Percentiles rank a stretch among this genome's conserved stretches.
These are phyloP conservation scores for Catharus fuscescens DNA, from an alignment of 2,113 vertebrate species.

Conservation along the genomic window DNA sequence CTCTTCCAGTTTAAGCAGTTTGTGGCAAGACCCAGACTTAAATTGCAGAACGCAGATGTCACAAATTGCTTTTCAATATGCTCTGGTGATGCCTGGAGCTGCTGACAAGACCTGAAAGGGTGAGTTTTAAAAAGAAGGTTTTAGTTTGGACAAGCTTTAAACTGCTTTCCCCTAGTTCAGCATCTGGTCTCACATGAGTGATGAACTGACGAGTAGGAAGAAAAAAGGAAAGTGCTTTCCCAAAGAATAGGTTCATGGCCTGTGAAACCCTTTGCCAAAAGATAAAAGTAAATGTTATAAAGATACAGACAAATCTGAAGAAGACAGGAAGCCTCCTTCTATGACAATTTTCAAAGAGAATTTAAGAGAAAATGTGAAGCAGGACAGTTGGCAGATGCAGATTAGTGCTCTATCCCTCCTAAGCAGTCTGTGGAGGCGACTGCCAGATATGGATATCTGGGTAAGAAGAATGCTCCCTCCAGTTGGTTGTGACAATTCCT, in stretches of 20 bases:
- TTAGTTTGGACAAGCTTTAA: conserved; percentile 52
- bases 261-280: neutral
- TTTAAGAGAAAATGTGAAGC: neutral
- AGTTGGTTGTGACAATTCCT: neutral
- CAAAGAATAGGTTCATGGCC: neutral
- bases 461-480: fast-evolving
- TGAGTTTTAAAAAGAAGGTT: conserved; percentile 7
- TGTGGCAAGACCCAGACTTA: conserved; percentile 16
- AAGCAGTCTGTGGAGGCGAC: neutral
- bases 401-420: neutral
- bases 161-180: conserved; percentile 28
- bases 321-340: neutral
- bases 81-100: conserved; percentile 41
- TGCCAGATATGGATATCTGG: neutral
- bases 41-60: conserved; percentile 38
- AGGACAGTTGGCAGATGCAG: neutral
- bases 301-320: neutral
- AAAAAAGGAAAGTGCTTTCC: neutral
- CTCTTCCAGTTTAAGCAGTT: conserved; percentile 26
- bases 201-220: conserved; percentile 1
- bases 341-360: neutral
- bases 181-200: conserved; percentile 26
- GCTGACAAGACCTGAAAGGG: conserved; percentile 41
- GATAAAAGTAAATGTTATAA: neutral
- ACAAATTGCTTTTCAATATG: conserved; percentile 67